Evolutionary conservation across 2,797 vertebrate genomes (phyloP).

Genomic region (Tapera naevia): DNA sequence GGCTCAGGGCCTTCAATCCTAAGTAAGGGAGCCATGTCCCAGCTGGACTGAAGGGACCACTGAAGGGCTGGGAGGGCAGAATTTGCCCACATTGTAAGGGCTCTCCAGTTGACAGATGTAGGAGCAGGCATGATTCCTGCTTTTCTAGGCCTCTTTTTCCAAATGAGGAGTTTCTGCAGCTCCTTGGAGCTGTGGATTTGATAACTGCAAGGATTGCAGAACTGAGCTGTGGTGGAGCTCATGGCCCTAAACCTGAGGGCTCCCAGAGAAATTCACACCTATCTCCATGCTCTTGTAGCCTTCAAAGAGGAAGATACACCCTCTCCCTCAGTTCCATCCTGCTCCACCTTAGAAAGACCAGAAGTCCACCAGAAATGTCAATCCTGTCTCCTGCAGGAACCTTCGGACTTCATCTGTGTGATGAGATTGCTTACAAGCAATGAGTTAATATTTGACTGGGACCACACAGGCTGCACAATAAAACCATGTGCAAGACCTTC

Average conservation of each 20-base stretch:
- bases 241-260: background rate
- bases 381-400: background rate
- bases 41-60: background rate
- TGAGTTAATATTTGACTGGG: constrained; percentile 71
- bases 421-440: constrained; percentile 26
- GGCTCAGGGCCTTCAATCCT: background rate
- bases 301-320: background rate
- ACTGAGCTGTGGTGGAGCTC: background rate
- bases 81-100: background rate
- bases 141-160: background rate
- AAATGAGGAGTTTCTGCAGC: background rate
- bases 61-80: background rate
- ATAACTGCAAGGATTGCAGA: background rate
- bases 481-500: background rate
- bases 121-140: background rate
- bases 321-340: background rate
- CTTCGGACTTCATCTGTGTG: constrained; percentile 65
- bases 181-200: background rate
- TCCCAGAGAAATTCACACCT: background rate
- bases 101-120: fast-evolving
- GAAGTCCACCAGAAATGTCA: constrained; percentile 12
- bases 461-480: background rate
- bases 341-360: background rate
- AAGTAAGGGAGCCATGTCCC: background rate
- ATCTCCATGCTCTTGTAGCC: background rate